A percentile compares a stretch with the other conserved stretches of the same genome.
phyloP scores from a whole-genome alignment of 2,888 invertebrate species.

The Synanthedon vespiformis region DNA sequence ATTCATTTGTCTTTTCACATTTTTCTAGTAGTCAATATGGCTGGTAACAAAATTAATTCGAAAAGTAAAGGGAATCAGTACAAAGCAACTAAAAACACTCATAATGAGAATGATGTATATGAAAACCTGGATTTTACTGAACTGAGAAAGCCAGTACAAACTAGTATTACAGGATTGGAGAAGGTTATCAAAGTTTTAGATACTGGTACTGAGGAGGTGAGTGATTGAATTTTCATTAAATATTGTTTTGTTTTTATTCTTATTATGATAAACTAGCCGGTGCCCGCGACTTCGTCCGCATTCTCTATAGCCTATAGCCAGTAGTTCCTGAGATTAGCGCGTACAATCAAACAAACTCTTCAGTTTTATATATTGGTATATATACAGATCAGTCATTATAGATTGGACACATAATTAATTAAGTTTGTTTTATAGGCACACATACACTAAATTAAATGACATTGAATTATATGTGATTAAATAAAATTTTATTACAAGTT shows the following conservation, averaged over 20 bases:
- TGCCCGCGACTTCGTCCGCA: too few species aligned
- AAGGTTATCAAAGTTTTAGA: conserved; percentile 80
- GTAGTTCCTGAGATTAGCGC: too few species aligned
- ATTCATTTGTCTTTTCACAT: neutral
- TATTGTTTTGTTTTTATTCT: neutral
- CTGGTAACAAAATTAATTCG: conserved; percentile 52
- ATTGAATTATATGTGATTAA: too few species aligned
- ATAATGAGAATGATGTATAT: conserved; percentile 39
- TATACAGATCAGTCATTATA: neutral
- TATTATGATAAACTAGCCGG: too few species aligned
- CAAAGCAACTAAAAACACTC: conserved; percentile 37
- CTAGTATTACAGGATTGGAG: conserved; percentile 76
- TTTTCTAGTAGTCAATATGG: conserved; percentile 33
- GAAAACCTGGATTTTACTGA: conserved; percentile 67
- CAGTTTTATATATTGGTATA: too few species aligned
- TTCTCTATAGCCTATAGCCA: too few species aligned
- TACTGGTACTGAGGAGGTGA: conserved; percentile 81
- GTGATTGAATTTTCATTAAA: conserved; percentile 9
- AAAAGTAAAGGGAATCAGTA: conserved; percentile 49
- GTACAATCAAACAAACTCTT: too few species aligned
- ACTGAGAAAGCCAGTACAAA: conserved; percentile 75
- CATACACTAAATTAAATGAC: too few species aligned
- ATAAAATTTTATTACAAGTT: too few species aligned
- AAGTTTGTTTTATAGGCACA: too few species aligned
- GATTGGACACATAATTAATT: neutral